Evolutionary conservation across 2,113 vertebrate genomes (phyloP).

Genomic region (Corapipo altera): DNA sequence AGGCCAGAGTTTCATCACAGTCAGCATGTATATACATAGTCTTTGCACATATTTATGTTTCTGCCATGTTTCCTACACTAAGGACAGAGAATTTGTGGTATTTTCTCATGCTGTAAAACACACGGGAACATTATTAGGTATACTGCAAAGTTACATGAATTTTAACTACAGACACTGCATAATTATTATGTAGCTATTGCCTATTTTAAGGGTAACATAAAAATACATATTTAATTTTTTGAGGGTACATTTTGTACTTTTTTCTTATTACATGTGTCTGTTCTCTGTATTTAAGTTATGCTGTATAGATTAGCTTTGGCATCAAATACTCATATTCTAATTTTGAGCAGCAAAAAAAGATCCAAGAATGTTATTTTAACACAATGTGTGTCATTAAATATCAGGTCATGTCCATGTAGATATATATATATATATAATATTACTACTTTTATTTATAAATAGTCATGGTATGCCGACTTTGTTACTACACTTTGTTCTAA

Average conservation of each 20-base stretch:
- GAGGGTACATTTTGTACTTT: not conserved
- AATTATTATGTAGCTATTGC: not conserved
- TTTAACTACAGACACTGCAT: not conserved
- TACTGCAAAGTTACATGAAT: not conserved
- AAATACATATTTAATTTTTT: not conserved
- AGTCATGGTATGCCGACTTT: not conserved
- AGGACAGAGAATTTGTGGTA: not conserved
- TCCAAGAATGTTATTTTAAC: not conserved
- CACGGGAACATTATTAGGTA: not conserved
- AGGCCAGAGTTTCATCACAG: not conserved
- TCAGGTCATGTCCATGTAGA: not conserved
- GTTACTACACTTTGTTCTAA: not conserved
- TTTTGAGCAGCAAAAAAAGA: not conserved
- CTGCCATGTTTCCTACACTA: conserved; percentile 18
- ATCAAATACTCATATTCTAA: not conserved
- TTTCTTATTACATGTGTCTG: not conserved
- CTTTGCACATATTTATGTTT: not conserved
- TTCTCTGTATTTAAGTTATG: not conserved
- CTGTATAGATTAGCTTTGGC: not conserved
- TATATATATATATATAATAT: not conserved
- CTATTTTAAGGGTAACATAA: not conserved
- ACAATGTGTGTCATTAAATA: not conserved
- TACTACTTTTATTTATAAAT: not conserved
- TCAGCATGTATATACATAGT: not conserved
- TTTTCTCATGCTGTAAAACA: not conserved